phyloP scores from a whole-genome alignment of 2,888 invertebrate species.

The Emmelina monodactyla region DNA sequence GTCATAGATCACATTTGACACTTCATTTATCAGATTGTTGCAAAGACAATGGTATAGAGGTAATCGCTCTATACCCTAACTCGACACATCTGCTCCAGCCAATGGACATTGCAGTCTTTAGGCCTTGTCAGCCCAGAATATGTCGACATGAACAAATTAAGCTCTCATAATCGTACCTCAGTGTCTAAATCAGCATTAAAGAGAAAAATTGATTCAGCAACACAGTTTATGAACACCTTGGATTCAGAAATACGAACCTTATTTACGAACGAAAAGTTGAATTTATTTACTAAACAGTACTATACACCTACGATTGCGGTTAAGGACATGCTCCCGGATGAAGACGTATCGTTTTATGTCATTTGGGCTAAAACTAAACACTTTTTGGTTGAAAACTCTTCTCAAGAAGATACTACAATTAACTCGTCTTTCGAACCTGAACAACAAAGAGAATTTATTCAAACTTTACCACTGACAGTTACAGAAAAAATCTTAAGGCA shows the following conservation, averaged over 20 bases:
- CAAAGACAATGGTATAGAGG: conserved; percentile 10
- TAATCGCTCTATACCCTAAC: too few species aligned
- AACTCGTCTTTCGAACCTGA: not conserved
- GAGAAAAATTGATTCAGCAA: conserved; percentile 7
- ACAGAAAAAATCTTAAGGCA: too few species aligned
- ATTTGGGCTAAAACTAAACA: conserved; percentile 12
- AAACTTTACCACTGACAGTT: too few species aligned
- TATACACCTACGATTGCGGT: conserved; percentile 9
- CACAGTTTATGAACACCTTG: conserved; percentile 4
- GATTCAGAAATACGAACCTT: conserved; percentile 8
- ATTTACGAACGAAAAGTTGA: conserved; percentile 10
- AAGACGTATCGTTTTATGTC: conserved; percentile 11
- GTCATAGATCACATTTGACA: conserved; percentile 16
- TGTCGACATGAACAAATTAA: conserved; percentile 14
- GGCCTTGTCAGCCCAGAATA: conserved; percentile 13
- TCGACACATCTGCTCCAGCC: conserved; percentile 14
- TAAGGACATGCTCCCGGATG: conserved; percentile 12
- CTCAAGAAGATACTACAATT: not conserved
- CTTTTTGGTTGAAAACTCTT: conserved; percentile 5
- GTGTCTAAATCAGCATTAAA: conserved; percentile 1
- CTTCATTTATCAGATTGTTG: conserved; percentile 5
- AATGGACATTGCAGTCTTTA: conserved; percentile 16
- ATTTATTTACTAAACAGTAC: conserved; percentile 10
- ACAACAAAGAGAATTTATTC: conserved; percentile 3
- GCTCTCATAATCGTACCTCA: conserved; percentile 5